Evolutionary conservation across 2,888 invertebrate species (phyloP), one percentile per base, ranked within the genome.

Genomic region (Teleogryllus oceanicus): DNA sequence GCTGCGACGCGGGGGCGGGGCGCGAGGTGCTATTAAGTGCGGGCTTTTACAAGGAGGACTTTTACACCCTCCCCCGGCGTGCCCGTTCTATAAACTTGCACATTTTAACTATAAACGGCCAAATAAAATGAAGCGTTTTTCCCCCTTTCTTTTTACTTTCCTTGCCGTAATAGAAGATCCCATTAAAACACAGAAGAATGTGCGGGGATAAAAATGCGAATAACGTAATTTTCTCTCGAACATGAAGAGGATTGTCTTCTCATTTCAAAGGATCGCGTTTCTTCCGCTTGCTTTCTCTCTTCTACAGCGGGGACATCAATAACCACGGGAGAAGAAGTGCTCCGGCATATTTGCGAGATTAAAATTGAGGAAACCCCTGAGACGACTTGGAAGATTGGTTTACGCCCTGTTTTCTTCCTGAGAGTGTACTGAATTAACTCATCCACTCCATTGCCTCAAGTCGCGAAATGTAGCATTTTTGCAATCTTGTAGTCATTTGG

Each of bases 171-270:
- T 62, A 62, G 62, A 62, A 62, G 62, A 62, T 62, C n/a, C 62
- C 62, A 62, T 62, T 62, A 62, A 37, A 62, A 62, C 16, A n/a
- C 62, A 62, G 62, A 13, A 62, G 62, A 62, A 62, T 62, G 62
- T 13, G 62, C 13, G 62, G n/a, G 62, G 62, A 62, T 62, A n/a
- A 62, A 37, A 62, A 62, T 62, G 62, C 16, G 62, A 62, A 62
- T 62, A 62, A n/a, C 62, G 62, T 62, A 62, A 62, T 62, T 62
- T 62, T 62, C 62, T 62, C 62, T n/a, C 13, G 62, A 62, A 13
- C 62, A 62, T 62, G 62, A 62, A 62, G 62, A 62, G 62, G 62
- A 62, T 62, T 62, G 62, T 62, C 62, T 13, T 62, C 62, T 62
- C n/a, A 62, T 62, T 62, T n/a, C 62, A n/a, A 62, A 4, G 62